Conservation (phyloP, 2,888 invertebrate species). For the Dioctria rufipes region DNA sequence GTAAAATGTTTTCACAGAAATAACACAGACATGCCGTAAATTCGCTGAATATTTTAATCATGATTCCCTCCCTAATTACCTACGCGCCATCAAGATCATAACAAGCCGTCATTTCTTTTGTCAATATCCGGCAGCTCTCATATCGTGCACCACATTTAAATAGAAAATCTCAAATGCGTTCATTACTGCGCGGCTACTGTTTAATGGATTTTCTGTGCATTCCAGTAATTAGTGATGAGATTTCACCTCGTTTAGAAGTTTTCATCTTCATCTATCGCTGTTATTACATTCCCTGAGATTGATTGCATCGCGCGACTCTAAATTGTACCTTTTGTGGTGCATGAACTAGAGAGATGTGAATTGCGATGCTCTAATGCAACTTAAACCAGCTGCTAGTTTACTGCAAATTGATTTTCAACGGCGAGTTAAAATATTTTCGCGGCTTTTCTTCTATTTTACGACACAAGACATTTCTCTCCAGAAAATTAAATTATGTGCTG, state of each 20-base stretch:
- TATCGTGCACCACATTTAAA: background rate
- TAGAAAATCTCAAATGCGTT: background rate
- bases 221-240: slow-evolving; percentile 1
- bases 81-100: background rate
- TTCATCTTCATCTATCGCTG: slow-evolving; percentile 16
- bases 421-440: slow-evolving; percentile 20
- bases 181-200: background rate
- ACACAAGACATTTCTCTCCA: background rate
- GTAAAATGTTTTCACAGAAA: too few species aligned
- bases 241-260: slow-evolving; percentile 17
- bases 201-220: slow-evolving; percentile 5
- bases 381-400: background rate
- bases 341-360: background rate
- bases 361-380: background rate
- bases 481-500: background rate
- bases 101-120: background rate
- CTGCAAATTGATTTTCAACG: slow-evolving; percentile 28
- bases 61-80: too few species aligned
- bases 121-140: slow-evolving; percentile 1
- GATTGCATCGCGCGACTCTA: background rate
- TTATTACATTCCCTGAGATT: slow-evolving; percentile 11
- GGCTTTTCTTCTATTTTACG: background rate
- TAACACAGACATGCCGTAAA: too few species aligned
- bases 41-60: too few species aligned
- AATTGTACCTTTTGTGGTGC: background rate